phyloP scores from a whole-genome alignment of 1,140 invertebrate genomes.

The Meloidogyne floridensis region DNA sequence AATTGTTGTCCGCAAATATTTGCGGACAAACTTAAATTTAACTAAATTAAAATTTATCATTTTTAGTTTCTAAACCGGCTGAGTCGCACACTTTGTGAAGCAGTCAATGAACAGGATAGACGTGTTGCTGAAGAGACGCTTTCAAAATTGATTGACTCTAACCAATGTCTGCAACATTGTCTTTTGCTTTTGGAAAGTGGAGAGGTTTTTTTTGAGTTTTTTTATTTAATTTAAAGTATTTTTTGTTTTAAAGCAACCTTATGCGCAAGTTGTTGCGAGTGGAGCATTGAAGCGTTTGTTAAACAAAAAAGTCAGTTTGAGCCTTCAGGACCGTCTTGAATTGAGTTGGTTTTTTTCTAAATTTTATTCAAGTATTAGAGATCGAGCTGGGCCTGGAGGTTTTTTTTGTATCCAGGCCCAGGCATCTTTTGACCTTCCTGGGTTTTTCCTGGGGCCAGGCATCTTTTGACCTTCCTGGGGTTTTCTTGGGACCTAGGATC shows the following conservation, averaged over 20 bases:
- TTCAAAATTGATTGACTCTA: constrained; percentile 31
- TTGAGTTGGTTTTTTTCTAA: constrained; percentile 30
- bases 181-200: constrained; percentile 36
- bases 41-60: not conserved
- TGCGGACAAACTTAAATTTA: not conserved
- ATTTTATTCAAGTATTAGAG: not conserved
- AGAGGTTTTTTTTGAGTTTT: constrained; percentile 25
- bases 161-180: constrained; percentile 32
- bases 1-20: not conserved
- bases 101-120: constrained; percentile 34
- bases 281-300: constrained; percentile 34
- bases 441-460: no score
- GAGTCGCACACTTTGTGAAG: constrained; percentile 32
- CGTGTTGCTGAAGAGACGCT: constrained; percentile 40
- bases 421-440: no score
- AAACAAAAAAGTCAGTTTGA: constrained; percentile 35
- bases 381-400: no score
- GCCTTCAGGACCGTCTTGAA: constrained; percentile 35
- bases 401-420: not conserved
- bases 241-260: constrained; percentile 37
- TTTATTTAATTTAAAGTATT: not conserved
- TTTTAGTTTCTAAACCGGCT: constrained; percentile 39
- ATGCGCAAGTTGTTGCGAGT: constrained; percentile 39
- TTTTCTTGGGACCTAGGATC: no score
- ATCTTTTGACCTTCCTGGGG: no score